Conservation (phyloP, 2,113 vertebrate genomes). For the Stigmatopora argus region DNA sequence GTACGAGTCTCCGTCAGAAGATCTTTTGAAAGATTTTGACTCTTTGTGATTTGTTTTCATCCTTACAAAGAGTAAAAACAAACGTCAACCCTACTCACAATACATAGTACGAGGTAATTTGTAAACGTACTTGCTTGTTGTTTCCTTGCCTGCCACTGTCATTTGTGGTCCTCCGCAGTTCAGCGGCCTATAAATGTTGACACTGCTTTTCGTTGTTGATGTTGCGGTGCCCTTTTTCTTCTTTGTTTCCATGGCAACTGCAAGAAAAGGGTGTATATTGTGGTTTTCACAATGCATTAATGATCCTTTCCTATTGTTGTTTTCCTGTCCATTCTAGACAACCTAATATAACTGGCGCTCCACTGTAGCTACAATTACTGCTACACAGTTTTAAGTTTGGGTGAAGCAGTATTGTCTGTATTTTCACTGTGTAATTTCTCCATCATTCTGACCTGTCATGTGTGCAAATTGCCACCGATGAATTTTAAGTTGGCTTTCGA, state of each 20-base stretch:
- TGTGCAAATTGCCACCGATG: background rate
- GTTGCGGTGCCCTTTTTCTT: background rate
- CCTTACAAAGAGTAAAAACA: background rate
- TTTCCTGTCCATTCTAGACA: background rate
- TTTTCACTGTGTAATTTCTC: too few species aligned
- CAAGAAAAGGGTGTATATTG: background rate
- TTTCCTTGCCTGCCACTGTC: background rate
- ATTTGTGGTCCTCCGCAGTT: background rate
- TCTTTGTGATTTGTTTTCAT: background rate
- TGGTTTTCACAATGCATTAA: background rate
- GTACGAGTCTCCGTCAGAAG: background rate
- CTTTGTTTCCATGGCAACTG: background rate
- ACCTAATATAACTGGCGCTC: background rate
- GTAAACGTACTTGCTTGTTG: background rate
- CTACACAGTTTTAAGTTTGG: background rate
- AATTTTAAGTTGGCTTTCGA: background rate
- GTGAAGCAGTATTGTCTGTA: background rate
- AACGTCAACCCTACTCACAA: background rate
- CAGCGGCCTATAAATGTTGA: background rate
- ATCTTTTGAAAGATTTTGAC: background rate
- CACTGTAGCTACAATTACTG: background rate
- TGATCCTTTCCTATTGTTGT: background rate
- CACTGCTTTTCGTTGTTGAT: background rate
- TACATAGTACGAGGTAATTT: too few species aligned
- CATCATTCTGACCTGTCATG: background rate